phyloP scores from a whole-genome alignment of 2,888 invertebrate genomes.

The Elegia similella region DNA sequence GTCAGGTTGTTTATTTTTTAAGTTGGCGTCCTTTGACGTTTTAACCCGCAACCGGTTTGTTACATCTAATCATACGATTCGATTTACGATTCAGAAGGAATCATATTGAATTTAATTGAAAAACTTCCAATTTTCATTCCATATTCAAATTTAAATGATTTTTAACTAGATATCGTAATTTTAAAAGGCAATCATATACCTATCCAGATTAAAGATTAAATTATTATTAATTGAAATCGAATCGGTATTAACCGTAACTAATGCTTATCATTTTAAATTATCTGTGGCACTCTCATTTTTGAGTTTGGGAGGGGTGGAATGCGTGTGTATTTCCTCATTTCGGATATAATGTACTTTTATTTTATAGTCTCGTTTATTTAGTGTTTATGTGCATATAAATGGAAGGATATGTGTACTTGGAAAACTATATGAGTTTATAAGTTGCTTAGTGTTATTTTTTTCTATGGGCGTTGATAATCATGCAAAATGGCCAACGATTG shows the following conservation, averaged over 20 bases:
- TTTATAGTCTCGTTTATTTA: conserved; percentile 55
- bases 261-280: conserved; percentile 31
- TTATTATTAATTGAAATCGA: not conserved
- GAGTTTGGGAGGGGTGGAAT: conserved; percentile 78
- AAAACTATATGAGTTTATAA: conserved; percentile 51
- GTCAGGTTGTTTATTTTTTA: too few relatives aligned
- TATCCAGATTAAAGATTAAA: too few relatives aligned
- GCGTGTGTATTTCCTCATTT: conserved; percentile 73
- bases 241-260: not conserved
- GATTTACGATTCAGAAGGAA: not conserved
- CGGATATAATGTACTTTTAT: conserved; percentile 59
- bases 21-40: not conserved
- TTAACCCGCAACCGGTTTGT: not conserved
- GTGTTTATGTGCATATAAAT: conserved; percentile 52
- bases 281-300: conserved; percentile 71
- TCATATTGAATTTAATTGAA: too few relatives aligned
- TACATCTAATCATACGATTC: not conserved
- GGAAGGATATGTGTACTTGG: conserved; percentile 54
- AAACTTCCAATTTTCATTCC: too few relatives aligned
- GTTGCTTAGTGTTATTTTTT: conserved; percentile 55
- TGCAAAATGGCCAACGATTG: conserved; percentile 87
- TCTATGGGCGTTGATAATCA: conserved; percentile 75
- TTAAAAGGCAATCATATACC: too few relatives aligned
- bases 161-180: too few relatives aligned
- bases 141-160: too few relatives aligned